Base-by-base conservation (phyloP, 2,113 vertebrate genomes). In the Paracanthobrama guichenoti region DNA sequence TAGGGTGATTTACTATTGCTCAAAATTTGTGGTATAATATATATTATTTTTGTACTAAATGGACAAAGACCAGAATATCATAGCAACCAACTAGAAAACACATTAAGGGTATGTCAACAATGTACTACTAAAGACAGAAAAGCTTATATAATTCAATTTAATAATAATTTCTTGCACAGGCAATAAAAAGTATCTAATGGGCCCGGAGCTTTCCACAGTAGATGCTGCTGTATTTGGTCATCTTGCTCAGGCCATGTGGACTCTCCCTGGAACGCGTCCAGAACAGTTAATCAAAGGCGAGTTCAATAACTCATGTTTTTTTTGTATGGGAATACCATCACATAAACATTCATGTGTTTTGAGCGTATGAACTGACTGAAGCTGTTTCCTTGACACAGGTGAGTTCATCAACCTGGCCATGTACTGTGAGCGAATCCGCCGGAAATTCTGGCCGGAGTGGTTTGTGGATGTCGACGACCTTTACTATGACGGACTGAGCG, bases 361-460 rank as follows among this genome's bases (percentile, higher is more conserved):
- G 3, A 42, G 55, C 0, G 6, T 26, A 18, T 22, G 44, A 4
- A 2, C 28, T 87, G 39, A 81, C 53, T 48, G 4, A 24, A 31
- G 35, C 35, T 67, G 31, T 66, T 24, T 66, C n/a, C 35, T 67
- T 12, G 35, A 1, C 84, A 26, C 94, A 99, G 98, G 97, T 24
- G 98, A 99, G 89, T 95, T 99, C 42, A 98, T 99, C 89, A 99
- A 99, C 89, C 94, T 99, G 4, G 97, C 97, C 90, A 97, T 99
- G 97, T 99, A 99, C 92, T 99, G 97, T 82, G 97, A 99, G 89
- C 95, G 98, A 81, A 98, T 99, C 90, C 95, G 97, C 90, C 95
- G 97, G 89, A 97, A 97, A 89, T 99, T 98, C 90, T 99, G 98
- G 98, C 98, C 98, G 0, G 98, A 99, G 87, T 99, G 98, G 98